phyloP scores from a whole-genome alignment of 2,888 invertebrate species.

The Pegoplata infirma region DNA sequence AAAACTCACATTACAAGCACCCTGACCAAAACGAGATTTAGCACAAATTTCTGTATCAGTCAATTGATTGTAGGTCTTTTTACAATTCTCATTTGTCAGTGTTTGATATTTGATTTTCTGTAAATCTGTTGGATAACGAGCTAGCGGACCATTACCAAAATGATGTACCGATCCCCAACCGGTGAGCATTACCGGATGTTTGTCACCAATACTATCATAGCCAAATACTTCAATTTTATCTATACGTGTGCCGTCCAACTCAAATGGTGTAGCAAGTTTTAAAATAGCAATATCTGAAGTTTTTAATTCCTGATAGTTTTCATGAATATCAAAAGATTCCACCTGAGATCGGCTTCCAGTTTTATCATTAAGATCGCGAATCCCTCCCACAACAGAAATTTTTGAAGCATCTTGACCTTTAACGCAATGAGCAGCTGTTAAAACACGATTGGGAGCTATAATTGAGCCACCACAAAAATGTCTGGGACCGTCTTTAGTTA shows the following conservation, averaged over 20 bases:
- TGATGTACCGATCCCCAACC: constrained; percentile 76
- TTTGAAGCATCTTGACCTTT: constrained; percentile 71
- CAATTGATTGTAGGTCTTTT: constrained; percentile 64
- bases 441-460: constrained; percentile 72
- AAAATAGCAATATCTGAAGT: constrained; percentile 76
- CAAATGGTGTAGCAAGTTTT: constrained; percentile 71
- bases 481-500: constrained; percentile 66
- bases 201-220: constrained; percentile 69
- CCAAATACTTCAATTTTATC: constrained; percentile 76
- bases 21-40: constrained; percentile 73
- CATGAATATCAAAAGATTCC: constrained; percentile 72
- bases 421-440: constrained; percentile 77
- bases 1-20: constrained; percentile 76
- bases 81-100: constrained; percentile 70
- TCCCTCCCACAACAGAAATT: constrained; percentile 71
- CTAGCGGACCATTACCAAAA: constrained; percentile 73
- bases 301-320: constrained; percentile 72
- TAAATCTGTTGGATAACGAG: constrained; percentile 72
- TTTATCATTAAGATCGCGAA: constrained; percentile 70
- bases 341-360: constrained; percentile 71
- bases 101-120: constrained; percentile 73
- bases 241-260: constrained; percentile 72
- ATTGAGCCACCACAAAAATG: constrained; percentile 77
- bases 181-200: constrained; percentile 70
- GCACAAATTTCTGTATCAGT: constrained; percentile 77